phyloP scores from a whole-genome alignment of 2,888 invertebrate species.

The Heliconius cydno region DNA sequence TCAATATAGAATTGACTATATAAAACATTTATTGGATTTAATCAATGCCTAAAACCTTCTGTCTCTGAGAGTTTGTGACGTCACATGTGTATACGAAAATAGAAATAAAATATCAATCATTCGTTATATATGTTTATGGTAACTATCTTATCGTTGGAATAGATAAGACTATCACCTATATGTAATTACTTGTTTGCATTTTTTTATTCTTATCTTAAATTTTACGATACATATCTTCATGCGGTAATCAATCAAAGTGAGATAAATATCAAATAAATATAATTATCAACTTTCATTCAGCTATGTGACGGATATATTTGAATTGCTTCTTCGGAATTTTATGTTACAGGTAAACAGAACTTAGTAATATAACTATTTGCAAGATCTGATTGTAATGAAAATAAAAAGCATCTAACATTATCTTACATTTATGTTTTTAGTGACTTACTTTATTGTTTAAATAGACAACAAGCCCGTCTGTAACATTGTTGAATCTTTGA shows the following conservation, averaged over 20 bases:
- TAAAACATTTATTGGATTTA: neutral
- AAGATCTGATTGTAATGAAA: too few species aligned
- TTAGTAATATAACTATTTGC: too few species aligned
- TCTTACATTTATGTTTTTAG: too few species aligned
- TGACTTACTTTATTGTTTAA: neutral
- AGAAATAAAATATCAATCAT: constrained; percentile 5
- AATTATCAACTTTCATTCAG: neutral
- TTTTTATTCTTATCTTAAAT: too few species aligned
- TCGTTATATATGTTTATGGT: neutral
- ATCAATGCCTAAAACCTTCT: constrained; percentile 40
- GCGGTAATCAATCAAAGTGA: too few species aligned
- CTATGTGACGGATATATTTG: neutral
- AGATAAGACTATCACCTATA: neutral
- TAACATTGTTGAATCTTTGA: constrained; percentile 35
- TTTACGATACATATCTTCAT: too few species aligned
- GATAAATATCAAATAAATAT: neutral
- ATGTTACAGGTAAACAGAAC: too few species aligned
- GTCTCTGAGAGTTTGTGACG: constrained; percentile 44
- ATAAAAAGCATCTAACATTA: neutral
- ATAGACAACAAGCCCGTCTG: constrained; percentile 2
- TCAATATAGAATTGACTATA: constrained; percentile 43
- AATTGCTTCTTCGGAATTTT: too few species aligned
- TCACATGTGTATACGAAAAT: neutral
- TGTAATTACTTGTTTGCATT: neutral
- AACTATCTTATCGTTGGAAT: neutral